Base-by-base conservation (phyloP, 1,140 invertebrate genomes). In the Brachionus calyciflorus region DNA sequence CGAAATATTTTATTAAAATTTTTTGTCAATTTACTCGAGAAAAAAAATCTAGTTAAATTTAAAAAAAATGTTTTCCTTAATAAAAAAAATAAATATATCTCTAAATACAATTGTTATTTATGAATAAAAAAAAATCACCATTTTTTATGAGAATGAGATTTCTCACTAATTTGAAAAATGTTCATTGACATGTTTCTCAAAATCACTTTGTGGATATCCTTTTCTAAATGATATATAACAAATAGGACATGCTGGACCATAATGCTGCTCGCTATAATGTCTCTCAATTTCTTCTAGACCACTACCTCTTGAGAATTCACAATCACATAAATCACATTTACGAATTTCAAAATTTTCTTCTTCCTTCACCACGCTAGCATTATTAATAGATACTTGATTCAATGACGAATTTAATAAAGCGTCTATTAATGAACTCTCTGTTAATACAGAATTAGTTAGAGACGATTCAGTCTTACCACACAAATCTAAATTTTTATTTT, bases 161-260 rank as follows among this genome's bases (percentile, higher is more conserved):
- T n/a, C n/a, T n/a, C n/a, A n/a, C n/a, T n/a, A n/a, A n/a, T n/a
- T n/a, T n/a, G n/a, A 37, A 55, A 73, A 73, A 19, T 73, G 69
- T 37, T 41, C 19, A 49, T 73, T 49, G 19, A 73, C 69, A 48
- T 73, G 69, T 12, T 49, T 55, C 40, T 73, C 69, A 55, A 51
- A 73, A 17, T 73, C 69, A 7, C 33, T 49, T 48, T 73, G 69
- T 40, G 69, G 69, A 40, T 73, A 73, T 2, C 69, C 69, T 33
- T 73, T 51, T 51, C 46, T 73, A 51, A 73, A 73, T 9, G 19
- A 40, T 1, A 73, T 17, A 40, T 17, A 51, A 41, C 69, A 73
- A 73, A 73, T 37, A 14, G 69, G 69, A 73, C 69, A 73, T 5
- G 46, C 33, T 49, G 69, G 69, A n/a, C 69, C 69, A 33, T 51